Conservation (phyloP, 2,888 invertebrate genomes). For the Agelastica alni region DNA sequence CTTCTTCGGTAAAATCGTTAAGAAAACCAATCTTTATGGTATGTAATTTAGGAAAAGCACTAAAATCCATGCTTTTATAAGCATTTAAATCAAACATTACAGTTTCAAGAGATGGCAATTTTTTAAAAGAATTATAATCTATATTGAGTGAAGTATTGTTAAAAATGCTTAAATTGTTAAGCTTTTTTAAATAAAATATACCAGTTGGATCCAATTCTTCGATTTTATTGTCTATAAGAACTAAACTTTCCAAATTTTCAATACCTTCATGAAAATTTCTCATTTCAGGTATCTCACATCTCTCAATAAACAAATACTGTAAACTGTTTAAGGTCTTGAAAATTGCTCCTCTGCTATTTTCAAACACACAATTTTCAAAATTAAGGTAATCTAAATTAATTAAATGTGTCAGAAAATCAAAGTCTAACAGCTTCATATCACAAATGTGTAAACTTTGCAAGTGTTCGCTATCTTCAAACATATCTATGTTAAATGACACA, state of each 20-base stretch:
- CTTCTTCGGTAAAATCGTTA: slow-evolving; percentile 2
- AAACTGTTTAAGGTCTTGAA: slow-evolving; percentile 11
- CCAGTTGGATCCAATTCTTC: slow-evolving; percentile 11
- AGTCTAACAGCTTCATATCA: slow-evolving; percentile 1
- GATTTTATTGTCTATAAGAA: slow-evolving; percentile 20
- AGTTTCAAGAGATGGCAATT: slow-evolving; percentile 16
- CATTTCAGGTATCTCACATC: slow-evolving; percentile 5
- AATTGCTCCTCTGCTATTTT: slow-evolving; percentile 11
- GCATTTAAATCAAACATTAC: slow-evolving; percentile 15
- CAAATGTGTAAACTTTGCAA: slow-evolving; percentile 5
- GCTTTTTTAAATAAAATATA: slow-evolving; percentile 15
- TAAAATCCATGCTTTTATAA: slow-evolving; percentile 16
- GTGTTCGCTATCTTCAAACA: slow-evolving; percentile 19
- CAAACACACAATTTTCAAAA: slow-evolving; percentile 15
- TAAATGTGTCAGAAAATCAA: slow-evolving; percentile 9
- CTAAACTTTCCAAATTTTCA: slow-evolving; percentile 3
- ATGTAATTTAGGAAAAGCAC: slow-evolving; percentile 14
- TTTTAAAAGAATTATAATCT: slow-evolving; percentile 17
- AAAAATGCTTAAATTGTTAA: slow-evolving; percentile 10
- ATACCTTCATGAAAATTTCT: slow-evolving; percentile 11
- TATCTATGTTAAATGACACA: slow-evolving; percentile 12
- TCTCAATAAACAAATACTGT: slow-evolving; percentile 15
- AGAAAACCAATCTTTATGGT: slow-evolving; percentile 15
- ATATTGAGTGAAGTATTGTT: slow-evolving; percentile 15
- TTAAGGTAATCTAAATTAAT: slow-evolving; percentile 8